These are phyloP conservation scores for Dufourea novaeangliae DNA, from an alignment of 1,140 invertebrate genomes.

Conservation along the genomic window DNA sequence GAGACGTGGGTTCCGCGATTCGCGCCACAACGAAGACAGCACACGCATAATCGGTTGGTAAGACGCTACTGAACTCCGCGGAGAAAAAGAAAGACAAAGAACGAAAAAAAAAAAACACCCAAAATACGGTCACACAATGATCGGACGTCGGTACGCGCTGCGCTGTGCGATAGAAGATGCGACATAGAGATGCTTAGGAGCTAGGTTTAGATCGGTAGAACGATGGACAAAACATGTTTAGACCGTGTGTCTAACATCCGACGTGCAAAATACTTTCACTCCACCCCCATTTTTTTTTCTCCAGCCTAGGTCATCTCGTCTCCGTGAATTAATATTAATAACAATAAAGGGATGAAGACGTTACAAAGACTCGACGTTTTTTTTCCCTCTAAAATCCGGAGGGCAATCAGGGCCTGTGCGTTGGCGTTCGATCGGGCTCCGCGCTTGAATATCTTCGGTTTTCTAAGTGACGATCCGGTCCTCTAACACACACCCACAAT, in stretches of 20 bases:
- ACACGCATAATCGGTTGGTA: constrained; percentile 3
- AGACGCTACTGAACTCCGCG: constrained; percentile 4
- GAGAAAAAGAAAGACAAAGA: constrained; percentile 1
- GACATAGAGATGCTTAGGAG: background rate
- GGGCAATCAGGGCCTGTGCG: constrained; percentile 52
- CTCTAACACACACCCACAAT: constrained; percentile 35
- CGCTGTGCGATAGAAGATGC: constrained; percentile 29
- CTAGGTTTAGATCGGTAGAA: too few species aligned
- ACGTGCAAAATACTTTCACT: constrained; percentile 29
- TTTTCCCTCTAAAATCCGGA: background rate
- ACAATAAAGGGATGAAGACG: constrained; percentile 43
- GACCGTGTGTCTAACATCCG: too few species aligned
- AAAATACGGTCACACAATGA: constrained; percentile 16
- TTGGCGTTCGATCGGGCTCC: constrained; percentile 60
- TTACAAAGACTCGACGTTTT: constrained; percentile 13
- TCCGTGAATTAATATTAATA: constrained; percentile 25
- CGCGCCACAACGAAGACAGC: background rate
- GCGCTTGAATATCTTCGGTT: constrained; percentile 49
- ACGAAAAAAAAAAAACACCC: background rate
- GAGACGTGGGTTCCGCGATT: background rate
- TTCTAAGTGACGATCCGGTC: constrained; percentile 33
- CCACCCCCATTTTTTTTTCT: background rate
- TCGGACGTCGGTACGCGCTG: constrained; percentile 59
- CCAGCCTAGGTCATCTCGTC: too few species aligned
- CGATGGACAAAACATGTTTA: too few species aligned